Percentiles rank a stretch among this genome's conserved stretches.
These are phyloP conservation scores for Drosophila borborema DNA, from an alignment of 2,888 invertebrate species.

Conservation along the genomic window DNA sequence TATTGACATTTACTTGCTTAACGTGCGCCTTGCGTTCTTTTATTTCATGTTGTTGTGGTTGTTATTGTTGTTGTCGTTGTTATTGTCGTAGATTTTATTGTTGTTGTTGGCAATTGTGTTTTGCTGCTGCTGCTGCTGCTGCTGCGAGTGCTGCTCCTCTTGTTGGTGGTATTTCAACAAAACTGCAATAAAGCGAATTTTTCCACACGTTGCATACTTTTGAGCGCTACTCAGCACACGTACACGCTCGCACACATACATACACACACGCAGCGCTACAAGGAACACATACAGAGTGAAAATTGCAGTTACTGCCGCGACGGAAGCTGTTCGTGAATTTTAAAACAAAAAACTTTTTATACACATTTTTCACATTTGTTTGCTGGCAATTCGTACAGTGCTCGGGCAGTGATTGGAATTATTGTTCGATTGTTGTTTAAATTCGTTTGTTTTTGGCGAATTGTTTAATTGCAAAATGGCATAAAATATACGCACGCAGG, in stretches of 20 bases:
- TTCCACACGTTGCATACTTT: slow-evolving; percentile 74
- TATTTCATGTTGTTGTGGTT: slow-evolving; percentile 26
- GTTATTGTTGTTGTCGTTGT: slow-evolving; percentile 26
- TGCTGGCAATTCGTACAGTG: not conserved
- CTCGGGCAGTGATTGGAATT: slow-evolving; percentile 23
- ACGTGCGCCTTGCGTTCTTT: slow-evolving; percentile 41
- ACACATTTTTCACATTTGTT: slow-evolving; percentile 49
- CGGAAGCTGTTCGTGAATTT: slow-evolving; percentile 69
- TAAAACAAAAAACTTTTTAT: slow-evolving; percentile 71
- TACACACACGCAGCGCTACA: slow-evolving; percentile 41
- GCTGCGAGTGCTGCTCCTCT: slow-evolving; percentile 26
- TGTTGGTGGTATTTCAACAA: slow-evolving; percentile 52
- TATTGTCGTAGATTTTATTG: slow-evolving; percentile 47
- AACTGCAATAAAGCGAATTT: slow-evolving; percentile 74
- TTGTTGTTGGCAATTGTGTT: slow-evolving; percentile 37
- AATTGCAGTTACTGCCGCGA: slow-evolving; percentile 73
- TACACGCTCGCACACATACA: slow-evolving; percentile 27
- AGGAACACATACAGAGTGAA: slow-evolving; percentile 58
- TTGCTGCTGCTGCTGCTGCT: slow-evolving; percentile 32
- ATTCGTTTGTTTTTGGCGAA: slow-evolving; percentile 29
- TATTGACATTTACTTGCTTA: slow-evolving; percentile 79
- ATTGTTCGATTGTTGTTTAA: slow-evolving; percentile 29
- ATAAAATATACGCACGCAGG: slow-evolving; percentile 12
- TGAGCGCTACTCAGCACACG: slow-evolving; percentile 57
- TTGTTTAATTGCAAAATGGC: slow-evolving; percentile 34